Percentiles rank a stretch among this genome's conserved stretches.
Evolutionary conservation across 2,113 vertebrate species (phyloP).

Genomic region (Gallinago paraguaiae): DNA sequence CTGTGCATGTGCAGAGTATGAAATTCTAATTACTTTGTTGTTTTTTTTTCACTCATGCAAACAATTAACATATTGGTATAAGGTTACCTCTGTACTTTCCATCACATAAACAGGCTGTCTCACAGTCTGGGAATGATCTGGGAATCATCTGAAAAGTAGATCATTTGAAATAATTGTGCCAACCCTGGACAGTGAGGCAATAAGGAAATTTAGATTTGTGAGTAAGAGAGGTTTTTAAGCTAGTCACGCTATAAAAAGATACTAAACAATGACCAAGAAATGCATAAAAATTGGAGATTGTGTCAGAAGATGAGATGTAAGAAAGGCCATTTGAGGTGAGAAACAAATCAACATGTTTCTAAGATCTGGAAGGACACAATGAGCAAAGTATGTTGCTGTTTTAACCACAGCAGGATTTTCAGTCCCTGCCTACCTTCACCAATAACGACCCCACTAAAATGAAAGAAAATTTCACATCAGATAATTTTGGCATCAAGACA

Average conservation of each 20-base stretch:
- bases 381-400: not conserved
- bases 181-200: constrained; percentile 32
- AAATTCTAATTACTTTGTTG: not conserved
- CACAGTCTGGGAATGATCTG: constrained; percentile 71
- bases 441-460: not conserved
- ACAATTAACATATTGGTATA: constrained; percentile 24
- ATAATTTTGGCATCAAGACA: not conserved
- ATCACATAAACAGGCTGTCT: constrained; percentile 58
- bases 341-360: constrained; percentile 14
- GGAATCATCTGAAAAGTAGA: constrained; percentile 65
- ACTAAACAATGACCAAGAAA: constrained; percentile 42
- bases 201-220: constrained; percentile 27
- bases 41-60: constrained; percentile 16
- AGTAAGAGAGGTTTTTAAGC: constrained; percentile 1
- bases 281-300: not conserved
- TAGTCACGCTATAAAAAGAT: constrained; percentile 9
- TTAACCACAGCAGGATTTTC: not conserved
- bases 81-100: constrained; percentile 55
- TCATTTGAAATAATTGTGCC: constrained; percentile 57
- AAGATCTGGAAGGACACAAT: not conserved
- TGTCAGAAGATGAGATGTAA: constrained; percentile 15
- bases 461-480: not conserved
- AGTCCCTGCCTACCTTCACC: not conserved
- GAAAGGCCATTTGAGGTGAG: constrained; percentile 33
- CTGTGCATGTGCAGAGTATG: not conserved